Percentiles rank a stretch among this genome's conserved stretches.
phyloP scores from a whole-genome alignment of 2,888 invertebrate species.

The Hydraecia micacea region DNA sequence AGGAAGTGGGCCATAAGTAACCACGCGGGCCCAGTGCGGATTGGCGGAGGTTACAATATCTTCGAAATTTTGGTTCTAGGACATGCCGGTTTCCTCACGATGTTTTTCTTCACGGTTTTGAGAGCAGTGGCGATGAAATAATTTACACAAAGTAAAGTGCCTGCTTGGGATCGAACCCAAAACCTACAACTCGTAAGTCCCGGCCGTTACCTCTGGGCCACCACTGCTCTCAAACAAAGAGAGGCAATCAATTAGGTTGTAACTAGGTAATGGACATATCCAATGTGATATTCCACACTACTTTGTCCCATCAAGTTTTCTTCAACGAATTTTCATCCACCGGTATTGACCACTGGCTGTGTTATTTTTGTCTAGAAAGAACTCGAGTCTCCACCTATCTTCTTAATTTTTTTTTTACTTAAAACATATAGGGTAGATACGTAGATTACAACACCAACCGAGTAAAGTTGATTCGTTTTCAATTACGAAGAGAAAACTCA shows the following conservation, averaged over 20 bases:
- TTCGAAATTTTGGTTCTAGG: neutral
- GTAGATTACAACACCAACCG: neutral
- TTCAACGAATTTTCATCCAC: neutral
- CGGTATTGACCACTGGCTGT: too few species aligned
- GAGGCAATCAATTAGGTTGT: neutral
- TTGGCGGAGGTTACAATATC: too few species aligned
- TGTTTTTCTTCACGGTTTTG: neutral
- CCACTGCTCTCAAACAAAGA: neutral
- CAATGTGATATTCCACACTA: neutral
- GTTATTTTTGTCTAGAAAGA: neutral
- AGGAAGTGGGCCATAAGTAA: neutral
- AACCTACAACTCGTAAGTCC: too few species aligned
- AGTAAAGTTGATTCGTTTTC: neutral
- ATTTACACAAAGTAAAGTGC: neutral
- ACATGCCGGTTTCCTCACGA: neutral
- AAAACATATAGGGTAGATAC: too few species aligned
- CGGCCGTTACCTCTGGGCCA: too few species aligned
- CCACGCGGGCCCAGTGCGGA: neutral
- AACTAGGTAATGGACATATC: conserved; percentile 12
- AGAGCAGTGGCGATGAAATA: neutral
- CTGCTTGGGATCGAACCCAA: neutral
- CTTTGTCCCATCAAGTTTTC: neutral
- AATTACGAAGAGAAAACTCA: neutral
- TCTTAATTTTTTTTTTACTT: too few species aligned
- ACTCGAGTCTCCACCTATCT: neutral